phyloP scores from a whole-genome alignment of 2,888 invertebrate genomes.

The Anoplius nigerrimus region DNA sequence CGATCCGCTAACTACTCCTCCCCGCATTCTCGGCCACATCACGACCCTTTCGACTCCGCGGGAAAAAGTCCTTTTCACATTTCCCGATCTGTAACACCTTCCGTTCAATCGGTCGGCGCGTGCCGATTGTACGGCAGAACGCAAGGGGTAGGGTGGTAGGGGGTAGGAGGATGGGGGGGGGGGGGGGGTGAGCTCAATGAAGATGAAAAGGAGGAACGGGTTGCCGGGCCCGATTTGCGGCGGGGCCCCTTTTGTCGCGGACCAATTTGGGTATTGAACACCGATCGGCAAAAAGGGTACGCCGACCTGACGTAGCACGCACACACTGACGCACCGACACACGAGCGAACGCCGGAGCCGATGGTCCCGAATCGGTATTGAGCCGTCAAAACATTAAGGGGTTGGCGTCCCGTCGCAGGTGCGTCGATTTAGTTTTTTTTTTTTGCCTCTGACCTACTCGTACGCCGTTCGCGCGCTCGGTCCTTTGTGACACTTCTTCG shows the following conservation, averaged over 20 bases:
- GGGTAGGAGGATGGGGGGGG: too few relatives aligned
- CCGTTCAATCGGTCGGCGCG: conserved; percentile 44
- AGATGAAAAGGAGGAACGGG: conserved; percentile 34
- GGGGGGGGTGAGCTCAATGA: conserved; percentile 26
- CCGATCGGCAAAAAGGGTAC: conserved; percentile 67
- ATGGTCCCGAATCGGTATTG: conserved; percentile 71
- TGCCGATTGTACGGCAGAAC: conserved; percentile 20
- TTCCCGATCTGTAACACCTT: conserved; percentile 68
- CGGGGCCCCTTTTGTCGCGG: conserved; percentile 59
- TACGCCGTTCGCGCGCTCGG: neutral
- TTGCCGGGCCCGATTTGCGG: conserved; percentile 36
- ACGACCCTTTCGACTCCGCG: too few relatives aligned
- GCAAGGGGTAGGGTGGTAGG: neutral
- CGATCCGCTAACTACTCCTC: neutral
- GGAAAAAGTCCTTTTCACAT: conserved; percentile 39
- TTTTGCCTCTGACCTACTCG: neutral
- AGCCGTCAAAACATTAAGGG: conserved; percentile 74
- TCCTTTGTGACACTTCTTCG: conserved; percentile 51
- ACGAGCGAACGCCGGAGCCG: conserved; percentile 42
- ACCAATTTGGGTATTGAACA: conserved; percentile 73
- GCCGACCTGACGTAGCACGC: conserved; percentile 6
- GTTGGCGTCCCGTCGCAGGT: conserved; percentile 50
- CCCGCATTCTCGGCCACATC: neutral
- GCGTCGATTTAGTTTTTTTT: conserved; percentile 41
- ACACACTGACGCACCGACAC: conserved; percentile 36